These are phyloP conservation scores for Tuberolachnus salignus DNA, from an alignment of 2,888 invertebrate genomes.

Conservation along the genomic window DNA sequence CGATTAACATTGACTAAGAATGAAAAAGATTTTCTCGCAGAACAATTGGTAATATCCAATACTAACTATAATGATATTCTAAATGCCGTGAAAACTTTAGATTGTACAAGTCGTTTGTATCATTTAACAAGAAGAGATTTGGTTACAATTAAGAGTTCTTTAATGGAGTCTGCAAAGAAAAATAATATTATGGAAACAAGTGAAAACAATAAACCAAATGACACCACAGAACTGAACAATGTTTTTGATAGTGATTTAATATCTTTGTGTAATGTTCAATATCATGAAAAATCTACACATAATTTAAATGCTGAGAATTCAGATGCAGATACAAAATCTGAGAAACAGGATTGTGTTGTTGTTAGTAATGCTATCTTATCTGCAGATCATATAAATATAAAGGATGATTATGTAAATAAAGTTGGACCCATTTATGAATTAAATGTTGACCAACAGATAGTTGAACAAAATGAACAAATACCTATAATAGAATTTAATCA, in stretches of 20 bases:
- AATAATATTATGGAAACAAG: neutral
- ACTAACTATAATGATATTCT: conserved; percentile 51
- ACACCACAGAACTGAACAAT: conserved; percentile 17
- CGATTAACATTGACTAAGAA: conserved; percentile 57
- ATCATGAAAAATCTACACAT: neutral
- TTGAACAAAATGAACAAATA: conserved; percentile 34
- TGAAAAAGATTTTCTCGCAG: conserved; percentile 58
- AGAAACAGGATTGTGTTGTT: conserved; percentile 19
- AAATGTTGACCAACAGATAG: conserved; percentile 41
- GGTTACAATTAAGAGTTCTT: conserved; percentile 48
- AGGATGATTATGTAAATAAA: conserved; percentile 24
- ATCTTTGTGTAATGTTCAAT: conserved; percentile 21
- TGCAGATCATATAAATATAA: conserved; percentile 16
- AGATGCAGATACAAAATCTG: neutral
- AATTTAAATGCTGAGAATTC: conserved; percentile 28
- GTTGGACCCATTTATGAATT: conserved; percentile 22
- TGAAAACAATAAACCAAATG: conserved; percentile 25
- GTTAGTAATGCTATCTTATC: neutral
- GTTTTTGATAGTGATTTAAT: conserved; percentile 41
- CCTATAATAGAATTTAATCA: conserved; percentile 47
- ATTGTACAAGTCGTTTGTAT: conserved; percentile 43
- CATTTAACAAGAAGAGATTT: conserved; percentile 51
- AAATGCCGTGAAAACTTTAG: conserved; percentile 40
- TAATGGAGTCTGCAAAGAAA: conserved; percentile 24
- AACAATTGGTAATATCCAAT: conserved; percentile 56